A percentile compares a stretch with the other conserved stretches of the same genome.
phyloP scores from a whole-genome alignment of 92 coral and sea anemone species.

The Plumapathes pennacea region DNA sequence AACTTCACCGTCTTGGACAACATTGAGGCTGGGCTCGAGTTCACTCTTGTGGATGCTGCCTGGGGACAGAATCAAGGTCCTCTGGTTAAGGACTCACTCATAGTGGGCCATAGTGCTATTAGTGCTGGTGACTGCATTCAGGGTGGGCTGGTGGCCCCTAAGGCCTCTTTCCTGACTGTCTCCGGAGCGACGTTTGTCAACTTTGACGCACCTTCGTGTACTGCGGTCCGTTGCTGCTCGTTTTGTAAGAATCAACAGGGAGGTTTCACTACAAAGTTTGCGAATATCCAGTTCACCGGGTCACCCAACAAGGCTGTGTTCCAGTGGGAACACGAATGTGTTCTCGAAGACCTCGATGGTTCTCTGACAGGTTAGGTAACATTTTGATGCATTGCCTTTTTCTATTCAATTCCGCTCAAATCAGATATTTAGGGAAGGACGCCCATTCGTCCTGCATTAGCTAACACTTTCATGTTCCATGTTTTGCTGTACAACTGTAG shows the following conservation, averaged over 20 bases:
- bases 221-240: constrained; percentile 76
- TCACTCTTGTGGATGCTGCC: constrained; percentile 61
- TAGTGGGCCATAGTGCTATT: constrained; percentile 76
- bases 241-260: constrained; percentile 69
- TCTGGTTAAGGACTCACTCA: constrained; percentile 65
- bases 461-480: too few relatives aligned
- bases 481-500: too few relatives aligned
- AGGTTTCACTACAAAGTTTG: constrained; percentile 71
- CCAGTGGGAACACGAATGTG: constrained; percentile 84
- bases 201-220: constrained; percentile 61
- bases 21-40: constrained; percentile 81
- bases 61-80: constrained; percentile 74
- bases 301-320: constrained; percentile 75
- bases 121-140: constrained; percentile 61
- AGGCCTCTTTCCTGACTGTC: constrained; percentile 66
- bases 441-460: too few relatives aligned
- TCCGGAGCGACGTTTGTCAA: constrained; percentile 74
- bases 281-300: constrained; percentile 42
- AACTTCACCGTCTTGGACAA: constrained; percentile 76
- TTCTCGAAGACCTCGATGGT: constrained; percentile 82
- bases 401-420: too few relatives aligned
- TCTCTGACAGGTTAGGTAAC: constrained; percentile 79
- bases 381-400: too few relatives aligned
- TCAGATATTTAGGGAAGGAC: too few relatives aligned
- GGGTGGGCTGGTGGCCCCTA: constrained; percentile 74